Conservation (phyloP, 2,888 invertebrate species). For the Lasioglossum lativentre region DNA sequence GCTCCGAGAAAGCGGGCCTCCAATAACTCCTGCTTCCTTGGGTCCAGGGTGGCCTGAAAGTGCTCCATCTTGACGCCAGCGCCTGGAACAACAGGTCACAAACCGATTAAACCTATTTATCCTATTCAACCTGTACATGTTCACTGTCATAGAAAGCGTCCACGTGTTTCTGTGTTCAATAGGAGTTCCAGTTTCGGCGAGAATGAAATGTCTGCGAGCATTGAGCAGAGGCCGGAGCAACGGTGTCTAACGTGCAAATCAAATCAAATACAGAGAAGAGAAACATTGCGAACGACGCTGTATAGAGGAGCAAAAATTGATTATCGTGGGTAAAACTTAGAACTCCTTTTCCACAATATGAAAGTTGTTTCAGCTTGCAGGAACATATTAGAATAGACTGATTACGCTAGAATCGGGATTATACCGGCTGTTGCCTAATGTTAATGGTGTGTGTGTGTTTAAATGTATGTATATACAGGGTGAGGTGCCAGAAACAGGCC, state of each 20-base stretch:
- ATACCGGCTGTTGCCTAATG: not conserved
- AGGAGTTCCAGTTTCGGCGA: not conserved
- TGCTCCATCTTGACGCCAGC: conserved; percentile 98
- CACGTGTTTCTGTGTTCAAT: not conserved
- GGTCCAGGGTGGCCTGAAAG: conserved; percentile 98
- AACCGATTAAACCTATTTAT: conserved; percentile 56
- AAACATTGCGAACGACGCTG: not conserved
- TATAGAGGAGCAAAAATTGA: not conserved
- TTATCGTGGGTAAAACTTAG: not conserved
- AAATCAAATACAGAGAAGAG: not conserved
- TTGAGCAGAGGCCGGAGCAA: not conserved
- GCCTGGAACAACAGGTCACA: conserved; percentile 87
- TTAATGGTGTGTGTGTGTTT: not conserved
- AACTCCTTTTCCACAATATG: not conserved
- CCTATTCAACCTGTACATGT: not conserved
- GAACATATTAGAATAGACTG: not conserved
- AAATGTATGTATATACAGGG: too few species aligned
- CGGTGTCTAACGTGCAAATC: not conserved
- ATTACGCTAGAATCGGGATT: not conserved
- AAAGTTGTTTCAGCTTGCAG: not conserved
- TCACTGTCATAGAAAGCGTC: not conserved
- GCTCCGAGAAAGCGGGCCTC: conserved; percentile 98
- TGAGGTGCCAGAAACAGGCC: too few species aligned
- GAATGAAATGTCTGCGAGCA: not conserved
- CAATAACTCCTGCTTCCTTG: conserved; percentile 99